A percentile compares a stretch with the other conserved stretches of the same genome.
Conservation (phyloP, 2,888 invertebrate species). For the Macroteleia sp. region DNA sequence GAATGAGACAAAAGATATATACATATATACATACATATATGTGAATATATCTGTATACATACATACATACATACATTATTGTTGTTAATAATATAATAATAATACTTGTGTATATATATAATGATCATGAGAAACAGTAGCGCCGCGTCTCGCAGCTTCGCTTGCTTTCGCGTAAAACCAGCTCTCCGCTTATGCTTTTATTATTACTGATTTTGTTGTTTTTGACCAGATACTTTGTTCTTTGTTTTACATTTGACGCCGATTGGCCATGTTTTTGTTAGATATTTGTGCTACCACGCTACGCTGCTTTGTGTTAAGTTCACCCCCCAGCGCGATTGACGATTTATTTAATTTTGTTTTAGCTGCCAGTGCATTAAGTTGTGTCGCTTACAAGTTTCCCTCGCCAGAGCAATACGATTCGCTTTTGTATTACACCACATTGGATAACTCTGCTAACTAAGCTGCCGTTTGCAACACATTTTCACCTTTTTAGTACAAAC, state of each 20-base stretch:
- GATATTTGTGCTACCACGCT: conserved; percentile 65
- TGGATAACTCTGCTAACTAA: conserved; percentile 81
- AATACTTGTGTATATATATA: conserved; percentile 54
- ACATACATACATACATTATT: conserved; percentile 9
- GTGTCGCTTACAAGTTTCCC: conserved; percentile 79
- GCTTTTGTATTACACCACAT: conserved; percentile 79
- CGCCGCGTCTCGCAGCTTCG: conserved; percentile 72
- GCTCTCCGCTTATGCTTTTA: conserved; percentile 70
- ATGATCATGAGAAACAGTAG: conserved; percentile 60
- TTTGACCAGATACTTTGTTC: neutral
- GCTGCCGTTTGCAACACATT: conserved; percentile 76
- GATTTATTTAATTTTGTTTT: conserved; percentile 75
- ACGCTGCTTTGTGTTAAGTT: conserved; percentile 67
- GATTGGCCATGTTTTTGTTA: conserved; percentile 59
- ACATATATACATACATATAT: conserved; percentile 26
- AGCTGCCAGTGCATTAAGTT: conserved; percentile 81
- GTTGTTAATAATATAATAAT: neutral
- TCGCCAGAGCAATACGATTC: conserved; percentile 76
- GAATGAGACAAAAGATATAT: conserved; percentile 66
- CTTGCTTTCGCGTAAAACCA: conserved; percentile 73
- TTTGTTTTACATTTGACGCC: conserved; percentile 11
- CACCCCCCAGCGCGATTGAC: conserved; percentile 71
- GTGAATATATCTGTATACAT: neutral
- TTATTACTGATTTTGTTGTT: conserved; percentile 60
- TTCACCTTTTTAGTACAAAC: conserved; percentile 72